Conservation (phyloP, 2,113 vertebrate species). For the Mugil cephalus region DNA sequence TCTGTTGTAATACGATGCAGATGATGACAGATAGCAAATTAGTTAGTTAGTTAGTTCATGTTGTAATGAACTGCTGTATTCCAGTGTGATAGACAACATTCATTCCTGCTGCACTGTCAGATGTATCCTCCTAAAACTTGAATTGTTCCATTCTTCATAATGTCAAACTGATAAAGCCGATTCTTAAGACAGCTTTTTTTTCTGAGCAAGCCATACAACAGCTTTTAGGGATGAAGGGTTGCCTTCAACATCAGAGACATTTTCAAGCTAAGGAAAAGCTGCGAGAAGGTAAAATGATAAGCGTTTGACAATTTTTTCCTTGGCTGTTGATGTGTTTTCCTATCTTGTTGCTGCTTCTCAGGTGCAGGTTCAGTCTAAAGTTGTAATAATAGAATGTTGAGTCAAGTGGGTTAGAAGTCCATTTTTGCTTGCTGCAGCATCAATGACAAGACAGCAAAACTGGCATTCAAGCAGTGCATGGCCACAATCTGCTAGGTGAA, state of each 20-base stretch:
- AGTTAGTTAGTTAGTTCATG: too few species aligned
- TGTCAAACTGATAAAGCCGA: slow-evolving; percentile 60
- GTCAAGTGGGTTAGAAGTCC: slow-evolving; percentile 44
- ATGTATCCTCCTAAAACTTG: slow-evolving; percentile 1
- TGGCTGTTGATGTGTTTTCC: slow-evolving; percentile 19
- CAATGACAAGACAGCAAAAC: not conserved
- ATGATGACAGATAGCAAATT: slow-evolving; percentile 9
- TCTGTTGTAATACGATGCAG: slow-evolving; percentile 20
- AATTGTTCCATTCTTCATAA: slow-evolving; percentile 46
- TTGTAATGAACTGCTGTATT: not conserved
- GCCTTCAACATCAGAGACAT: slow-evolving; percentile 45
- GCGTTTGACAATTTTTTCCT: slow-evolving; percentile 27
- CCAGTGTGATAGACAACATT: not conserved
- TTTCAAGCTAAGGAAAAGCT: slow-evolving; percentile 30
- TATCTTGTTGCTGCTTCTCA: slow-evolving; percentile 34
- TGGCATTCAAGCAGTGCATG: slow-evolving; percentile 21
- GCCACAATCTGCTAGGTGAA: slow-evolving; percentile 31
- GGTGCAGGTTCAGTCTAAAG: slow-evolving; percentile 29
- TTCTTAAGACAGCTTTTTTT: slow-evolving; percentile 35
- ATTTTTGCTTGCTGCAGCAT: slow-evolving; percentile 27
- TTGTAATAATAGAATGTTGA: slow-evolving; percentile 43
- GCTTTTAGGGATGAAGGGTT: slow-evolving; percentile 54
- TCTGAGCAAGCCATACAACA: slow-evolving; percentile 28
- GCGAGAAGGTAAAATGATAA: slow-evolving; percentile 46
- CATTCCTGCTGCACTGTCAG: not conserved